A percentile compares a stretch with the other conserved stretches of the same genome.
Conservation (phyloP, 2,888 invertebrate species). For the Hypena proboscidalis region DNA sequence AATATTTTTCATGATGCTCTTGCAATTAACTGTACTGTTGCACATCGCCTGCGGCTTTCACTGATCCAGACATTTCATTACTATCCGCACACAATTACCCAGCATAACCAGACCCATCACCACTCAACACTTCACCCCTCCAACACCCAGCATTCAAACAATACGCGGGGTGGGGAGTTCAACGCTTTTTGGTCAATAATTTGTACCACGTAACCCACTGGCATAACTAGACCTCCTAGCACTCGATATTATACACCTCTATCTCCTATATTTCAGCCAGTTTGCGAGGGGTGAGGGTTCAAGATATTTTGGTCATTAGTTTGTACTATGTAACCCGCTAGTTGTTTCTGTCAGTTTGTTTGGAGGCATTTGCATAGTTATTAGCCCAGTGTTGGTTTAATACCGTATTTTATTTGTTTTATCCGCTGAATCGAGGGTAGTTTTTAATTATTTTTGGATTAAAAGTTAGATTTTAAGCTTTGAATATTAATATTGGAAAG, state of each 20-base stretch:
- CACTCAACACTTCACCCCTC: slow-evolving; percentile 14
- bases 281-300: slow-evolving; percentile 29
- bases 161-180: slow-evolving; percentile 28
- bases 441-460: slow-evolving; percentile 39
- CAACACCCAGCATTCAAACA: slow-evolving; percentile 15
- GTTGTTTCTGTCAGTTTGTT: slow-evolving; percentile 61
- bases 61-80: slow-evolving; percentile 61
- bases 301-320: slow-evolving; percentile 26
- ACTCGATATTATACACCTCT: slow-evolving; percentile 15
- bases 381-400: slow-evolving; percentile 59
- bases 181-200: slow-evolving; percentile 26
- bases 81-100: slow-evolving; percentile 37
- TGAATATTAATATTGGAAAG: slow-evolving; percentile 12
- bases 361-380: slow-evolving; percentile 74
- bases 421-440: slow-evolving; percentile 28
- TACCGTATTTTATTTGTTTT: slow-evolving; percentile 50
- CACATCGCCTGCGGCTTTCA: slow-evolving; percentile 51
- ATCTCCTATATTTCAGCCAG: slow-evolving; percentile 14
- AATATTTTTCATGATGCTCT: slow-evolving; percentile 4
- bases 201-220: slow-evolving; percentile 37
- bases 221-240: slow-evolving; percentile 21
- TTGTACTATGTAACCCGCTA: slow-evolving; percentile 36
- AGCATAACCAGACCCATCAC: slow-evolving; percentile 25
- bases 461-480: background rate
- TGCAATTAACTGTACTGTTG: slow-evolving; percentile 28